Percentiles rank a stretch among this genome's conserved stretches.
Conservation (phyloP, 2,888 invertebrate genomes). For the Drosophila anceps region DNA sequence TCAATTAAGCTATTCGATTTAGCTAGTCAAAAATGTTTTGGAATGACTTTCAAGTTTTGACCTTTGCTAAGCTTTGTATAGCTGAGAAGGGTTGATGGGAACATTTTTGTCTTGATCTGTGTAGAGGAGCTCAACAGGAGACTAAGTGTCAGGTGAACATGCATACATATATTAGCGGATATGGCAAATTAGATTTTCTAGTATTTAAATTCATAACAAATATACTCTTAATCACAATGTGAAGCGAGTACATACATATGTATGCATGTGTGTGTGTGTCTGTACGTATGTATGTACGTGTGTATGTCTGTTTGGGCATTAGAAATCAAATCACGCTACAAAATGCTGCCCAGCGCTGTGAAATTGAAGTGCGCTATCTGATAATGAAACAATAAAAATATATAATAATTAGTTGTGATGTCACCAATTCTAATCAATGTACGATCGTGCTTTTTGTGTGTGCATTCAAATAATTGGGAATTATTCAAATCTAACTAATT, state of each 20-base stretch:
- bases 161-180: neutral
- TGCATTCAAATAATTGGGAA: neutral
- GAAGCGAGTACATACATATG: neutral
- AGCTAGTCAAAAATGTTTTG: neutral
- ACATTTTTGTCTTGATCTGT: neutral
- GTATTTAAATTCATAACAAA: neutral
- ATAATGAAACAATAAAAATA: conserved; percentile 11
- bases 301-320: neutral
- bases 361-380: conserved; percentile 3
- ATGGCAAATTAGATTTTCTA: neutral
- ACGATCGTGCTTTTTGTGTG: neutral
- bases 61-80: conserved; percentile 1
- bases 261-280: neutral
- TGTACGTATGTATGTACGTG: neutral
- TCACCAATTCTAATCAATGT: conserved; percentile 4
- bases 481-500: conserved; percentile 1
- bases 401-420: conserved; percentile 10
- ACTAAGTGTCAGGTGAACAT: neutral
- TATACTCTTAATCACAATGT: neutral
- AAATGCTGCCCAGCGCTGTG: conserved; percentile 1
- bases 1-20: conserved; percentile 5
- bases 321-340: conserved; percentile 12
- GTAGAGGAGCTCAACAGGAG: too few species aligned
- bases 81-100: neutral
- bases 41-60: conserved; percentile 8